Percentiles rank a stretch among this genome's conserved stretches.
These are phyloP conservation scores for Phaethornis superciliosus DNA, from an alignment of 2,113 vertebrate species.

Conservation along the genomic window DNA sequence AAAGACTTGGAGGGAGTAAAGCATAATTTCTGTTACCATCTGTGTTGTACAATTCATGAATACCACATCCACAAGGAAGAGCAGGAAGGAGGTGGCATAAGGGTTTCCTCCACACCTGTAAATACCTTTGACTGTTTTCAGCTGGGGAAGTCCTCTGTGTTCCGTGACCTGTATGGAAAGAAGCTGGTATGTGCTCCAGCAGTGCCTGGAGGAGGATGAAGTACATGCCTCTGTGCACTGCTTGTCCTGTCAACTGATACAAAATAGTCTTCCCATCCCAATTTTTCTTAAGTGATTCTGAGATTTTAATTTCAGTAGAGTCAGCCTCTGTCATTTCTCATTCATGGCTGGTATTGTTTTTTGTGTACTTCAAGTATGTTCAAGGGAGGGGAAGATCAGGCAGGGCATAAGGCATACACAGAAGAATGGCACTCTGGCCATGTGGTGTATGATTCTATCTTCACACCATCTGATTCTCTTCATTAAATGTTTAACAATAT, in stretches of 20 bases:
- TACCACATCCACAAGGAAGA: not conserved
- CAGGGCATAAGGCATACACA: not conserved
- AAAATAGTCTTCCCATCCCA: not conserved
- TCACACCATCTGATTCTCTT: not conserved
- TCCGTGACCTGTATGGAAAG: rapidly evolving
- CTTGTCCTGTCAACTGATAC: not conserved
- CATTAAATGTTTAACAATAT: not conserved
- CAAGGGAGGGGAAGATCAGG: not conserved
- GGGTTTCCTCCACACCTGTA: not conserved
- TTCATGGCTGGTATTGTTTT: not conserved
- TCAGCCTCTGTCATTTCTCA: not conserved
- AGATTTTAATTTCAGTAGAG: not conserved
- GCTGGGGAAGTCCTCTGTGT: not conserved
- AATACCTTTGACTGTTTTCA: not conserved
- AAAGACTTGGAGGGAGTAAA: not conserved
- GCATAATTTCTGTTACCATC: not conserved
- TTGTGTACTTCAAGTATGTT: not conserved
- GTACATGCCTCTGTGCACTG: rapidly evolving
- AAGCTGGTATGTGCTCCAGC: not conserved
- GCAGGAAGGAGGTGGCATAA: not conserved
- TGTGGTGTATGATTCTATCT: not conserved
- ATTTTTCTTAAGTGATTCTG: not conserved
- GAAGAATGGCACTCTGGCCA: not conserved
- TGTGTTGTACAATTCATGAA: not conserved
- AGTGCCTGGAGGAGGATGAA: not conserved